phyloP scores from a whole-genome alignment of 2,888 invertebrate genomes.

The Netelia melanura region DNA sequence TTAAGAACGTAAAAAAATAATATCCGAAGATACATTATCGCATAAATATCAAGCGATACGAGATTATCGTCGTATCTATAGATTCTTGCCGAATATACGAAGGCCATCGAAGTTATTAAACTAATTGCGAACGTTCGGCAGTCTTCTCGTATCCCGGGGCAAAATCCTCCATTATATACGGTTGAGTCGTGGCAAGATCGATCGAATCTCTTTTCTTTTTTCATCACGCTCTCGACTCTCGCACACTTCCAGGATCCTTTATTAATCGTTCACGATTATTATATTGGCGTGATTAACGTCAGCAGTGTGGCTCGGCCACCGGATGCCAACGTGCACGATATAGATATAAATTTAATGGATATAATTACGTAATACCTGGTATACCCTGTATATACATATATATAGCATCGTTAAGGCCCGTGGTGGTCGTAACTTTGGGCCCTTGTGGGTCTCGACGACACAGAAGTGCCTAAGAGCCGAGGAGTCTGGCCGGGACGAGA shows the following conservation, averaged over 20 bases:
- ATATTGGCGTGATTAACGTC: constrained; percentile 59
- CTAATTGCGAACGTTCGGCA: constrained; percentile 35
- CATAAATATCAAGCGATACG: background rate
- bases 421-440: constrained; percentile 45
- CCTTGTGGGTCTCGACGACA: constrained; percentile 19
- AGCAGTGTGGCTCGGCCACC: constrained; percentile 18
- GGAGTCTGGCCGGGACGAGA: constrained; percentile 9
- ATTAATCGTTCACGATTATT: constrained; percentile 65
- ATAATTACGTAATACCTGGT: constrained; percentile 63
- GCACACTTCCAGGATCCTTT: constrained; percentile 42
- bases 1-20: background rate
- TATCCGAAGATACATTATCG: background rate
- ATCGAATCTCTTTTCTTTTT: constrained; percentile 33
- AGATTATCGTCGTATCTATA: background rate
- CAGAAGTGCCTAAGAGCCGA: background rate
- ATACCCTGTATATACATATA: background rate
- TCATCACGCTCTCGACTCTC: constrained; percentile 26
- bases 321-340: constrained; percentile 25
- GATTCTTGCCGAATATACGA: constrained; percentile 5
- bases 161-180: constrained; percentile 21
- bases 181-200: constrained; percentile 7
- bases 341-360: constrained; percentile 48
- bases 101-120: constrained; percentile 38
- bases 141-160: constrained; percentile 23
- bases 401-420: background rate